phyloP scores from a whole-genome alignment of 2,797 vertebrate species.

The Helarctos malayanus region DNA sequence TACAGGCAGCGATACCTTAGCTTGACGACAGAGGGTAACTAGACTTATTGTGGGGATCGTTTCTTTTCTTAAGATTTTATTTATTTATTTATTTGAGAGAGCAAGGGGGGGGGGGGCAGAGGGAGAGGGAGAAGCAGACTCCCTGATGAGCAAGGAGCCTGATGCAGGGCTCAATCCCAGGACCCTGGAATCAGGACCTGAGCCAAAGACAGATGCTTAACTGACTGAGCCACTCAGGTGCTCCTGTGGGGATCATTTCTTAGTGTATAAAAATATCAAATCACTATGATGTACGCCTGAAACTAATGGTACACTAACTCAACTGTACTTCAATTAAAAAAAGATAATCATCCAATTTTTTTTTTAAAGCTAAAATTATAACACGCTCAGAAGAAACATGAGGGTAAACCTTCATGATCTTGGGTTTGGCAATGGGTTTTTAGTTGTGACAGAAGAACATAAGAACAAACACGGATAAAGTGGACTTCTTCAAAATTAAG shows the following conservation, averaged over 20 bases:
- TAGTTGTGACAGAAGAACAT: not conserved
- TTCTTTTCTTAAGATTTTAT: not conserved
- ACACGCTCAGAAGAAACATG: not conserved
- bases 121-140: too few relatives aligned
- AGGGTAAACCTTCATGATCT: not conserved
- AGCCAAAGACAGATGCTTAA: not conserved
- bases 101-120: rapidly evolving
- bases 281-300: not conserved
- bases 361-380: too few relatives aligned
- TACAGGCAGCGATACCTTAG: too few relatives aligned
- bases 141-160: too few relatives aligned
- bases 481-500: too few relatives aligned
- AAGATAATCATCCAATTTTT: not conserved
- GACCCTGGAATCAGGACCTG: not conserved
- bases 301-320: not conserved
- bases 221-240: not conserved
- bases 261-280: not conserved
- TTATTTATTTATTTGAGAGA: too few relatives aligned
- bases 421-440: not conserved
- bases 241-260: not conserved
- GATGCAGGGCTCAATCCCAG: too few relatives aligned
- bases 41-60: too few relatives aligned
- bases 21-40: too few relatives aligned
- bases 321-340: not conserved
- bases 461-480: too few relatives aligned